Evolutionary conservation across 2,888 invertebrate genomes (phyloP), one percentile per base, ranked within the genome.

Genomic region (Scaptomyza cyrtandrae): DNA sequence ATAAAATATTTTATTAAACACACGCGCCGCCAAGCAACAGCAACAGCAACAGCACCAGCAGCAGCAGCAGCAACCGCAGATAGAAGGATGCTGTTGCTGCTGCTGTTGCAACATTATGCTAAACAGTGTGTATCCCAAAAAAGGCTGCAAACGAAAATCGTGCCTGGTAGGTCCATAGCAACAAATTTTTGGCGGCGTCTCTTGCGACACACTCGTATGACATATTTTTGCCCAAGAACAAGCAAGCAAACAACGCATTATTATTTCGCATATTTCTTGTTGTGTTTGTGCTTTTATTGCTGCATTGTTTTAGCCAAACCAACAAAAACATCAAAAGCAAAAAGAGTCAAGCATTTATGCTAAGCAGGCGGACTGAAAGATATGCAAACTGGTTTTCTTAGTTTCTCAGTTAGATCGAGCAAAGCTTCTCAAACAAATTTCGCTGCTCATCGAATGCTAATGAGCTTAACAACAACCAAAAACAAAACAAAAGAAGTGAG

Each of bases 111-210:
- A 86, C 80, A 86, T 89, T 86, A 86, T 86, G 86, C 86, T 86
- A 86, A 86, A 82, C 80, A 86, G 86, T 88, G 57, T 67, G 69
- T 41, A 10, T 61, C 60, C 85, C 89, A 89, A 86, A 86, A 85
- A 86, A 88, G 89, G 89, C 73, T 82, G 69, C 87, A 81, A 86
- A 88, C 89, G 82, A 89, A 85, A 89, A 82, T 86, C 85, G 85
- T 86, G 85, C 86, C 63, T 45, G 55, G 73, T 68, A 39, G 55
- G 41, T 54, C 57, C 39, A 7, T 45, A 44, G 71, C 83, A 84
- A 89, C 89, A 89, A 87, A 87, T 88, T 87, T 90, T 86, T 78
- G 88, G 82, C 90, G 92, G 92, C 91, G 91, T 91, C 92, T 92
- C 85, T 88, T 90, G 89, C 90, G 88, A 92, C 92, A 92, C 91